These are phyloP conservation scores for Notoglanidium macrostoma DNA, from an alignment of 2,797 vertebrate species.

Conservation along the genomic window DNA sequence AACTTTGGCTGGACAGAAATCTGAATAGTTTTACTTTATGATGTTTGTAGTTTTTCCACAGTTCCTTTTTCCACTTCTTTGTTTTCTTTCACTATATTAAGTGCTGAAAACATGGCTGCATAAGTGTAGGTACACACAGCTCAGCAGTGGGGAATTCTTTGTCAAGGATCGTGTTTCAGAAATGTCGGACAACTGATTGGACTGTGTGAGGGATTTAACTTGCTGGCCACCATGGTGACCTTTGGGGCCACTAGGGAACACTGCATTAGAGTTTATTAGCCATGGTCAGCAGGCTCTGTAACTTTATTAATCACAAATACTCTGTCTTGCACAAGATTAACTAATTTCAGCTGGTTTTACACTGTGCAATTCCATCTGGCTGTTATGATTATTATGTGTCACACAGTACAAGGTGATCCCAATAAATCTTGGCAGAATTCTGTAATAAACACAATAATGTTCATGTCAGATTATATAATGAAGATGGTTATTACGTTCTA, in stretches of 20 bases:
- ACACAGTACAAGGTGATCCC: neutral
- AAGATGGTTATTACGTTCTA: neutral
- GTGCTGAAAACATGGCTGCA: neutral
- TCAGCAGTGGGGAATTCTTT: constrained; percentile 12
- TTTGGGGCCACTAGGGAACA: neutral
- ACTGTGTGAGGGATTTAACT: neutral
- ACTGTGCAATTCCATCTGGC: neutral
- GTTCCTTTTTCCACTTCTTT: neutral
- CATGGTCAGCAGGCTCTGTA: neutral
- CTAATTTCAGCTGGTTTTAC: neutral
- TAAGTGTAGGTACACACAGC: neutral
- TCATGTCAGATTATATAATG: neutral
- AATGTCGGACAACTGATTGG: neutral
- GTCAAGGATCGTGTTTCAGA: neutral
- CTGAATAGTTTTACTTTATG: neutral
- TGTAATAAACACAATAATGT: neutral
- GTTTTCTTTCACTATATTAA: neutral
- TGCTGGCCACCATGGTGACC: too few relatives aligned
- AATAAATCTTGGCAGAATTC: neutral
- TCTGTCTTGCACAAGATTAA: neutral
- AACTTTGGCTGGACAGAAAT: neutral
- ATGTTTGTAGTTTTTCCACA: neutral
- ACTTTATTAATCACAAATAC: neutral
- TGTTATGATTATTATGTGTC: neutral
- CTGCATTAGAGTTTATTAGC: neutral